These are phyloP conservation scores for Piprites chloris DNA, from an alignment of 2,113 vertebrate species.

Conservation along the genomic window DNA sequence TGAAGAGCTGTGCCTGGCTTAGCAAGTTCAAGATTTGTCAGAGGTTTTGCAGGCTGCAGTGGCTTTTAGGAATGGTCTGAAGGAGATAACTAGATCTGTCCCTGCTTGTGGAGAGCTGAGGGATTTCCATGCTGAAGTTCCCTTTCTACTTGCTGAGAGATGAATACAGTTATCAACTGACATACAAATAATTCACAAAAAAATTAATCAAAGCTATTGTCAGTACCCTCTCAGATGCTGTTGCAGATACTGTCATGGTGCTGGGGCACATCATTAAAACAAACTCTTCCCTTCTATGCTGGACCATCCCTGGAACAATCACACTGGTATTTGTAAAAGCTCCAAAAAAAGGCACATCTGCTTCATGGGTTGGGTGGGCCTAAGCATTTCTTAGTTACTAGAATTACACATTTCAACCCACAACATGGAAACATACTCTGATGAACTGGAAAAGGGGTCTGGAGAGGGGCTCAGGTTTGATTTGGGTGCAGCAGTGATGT, in stretches of 20 bases:
- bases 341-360: background rate
- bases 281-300: background rate
- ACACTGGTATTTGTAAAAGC: background rate
- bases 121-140: background rate
- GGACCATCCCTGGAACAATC: background rate
- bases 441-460: background rate
- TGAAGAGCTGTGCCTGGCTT: background rate
- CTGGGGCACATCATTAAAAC: background rate
- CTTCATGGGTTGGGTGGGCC: background rate
- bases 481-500: background rate
- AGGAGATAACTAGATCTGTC: background rate
- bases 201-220: background rate
- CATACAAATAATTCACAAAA: background rate
- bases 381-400: background rate
- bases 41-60: background rate
- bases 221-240: background rate
- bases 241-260: background rate
- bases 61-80: background rate
- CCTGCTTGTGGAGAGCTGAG: background rate
- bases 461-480: conserved; percentile 28
- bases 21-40: background rate
- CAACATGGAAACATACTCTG: background rate
- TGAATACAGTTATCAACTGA: background rate
- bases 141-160: background rate
- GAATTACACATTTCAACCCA: conserved; percentile 39